These are phyloP conservation scores for Leucosticte australis DNA, from an alignment of 2,113 vertebrate genomes.

Conservation along the genomic window DNA sequence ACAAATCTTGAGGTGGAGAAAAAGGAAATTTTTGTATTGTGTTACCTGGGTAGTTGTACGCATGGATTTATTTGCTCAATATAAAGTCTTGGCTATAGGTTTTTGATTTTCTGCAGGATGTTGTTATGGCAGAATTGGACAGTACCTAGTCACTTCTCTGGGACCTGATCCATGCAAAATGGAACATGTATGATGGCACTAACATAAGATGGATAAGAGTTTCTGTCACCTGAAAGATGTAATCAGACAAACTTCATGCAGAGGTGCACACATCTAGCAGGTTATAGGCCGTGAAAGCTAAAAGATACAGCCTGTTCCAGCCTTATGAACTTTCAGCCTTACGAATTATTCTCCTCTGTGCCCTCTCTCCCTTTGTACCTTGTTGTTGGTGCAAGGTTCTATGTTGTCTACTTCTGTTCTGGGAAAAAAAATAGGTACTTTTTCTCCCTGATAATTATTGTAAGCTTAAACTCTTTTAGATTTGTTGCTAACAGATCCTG, in stretches of 20 bases:
- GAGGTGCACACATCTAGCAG: background rate
- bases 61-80: background rate
- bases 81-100: background rate
- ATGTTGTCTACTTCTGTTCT: background rate
- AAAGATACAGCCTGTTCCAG: background rate
- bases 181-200: background rate
- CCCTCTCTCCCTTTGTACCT: background rate
- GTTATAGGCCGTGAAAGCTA: background rate
- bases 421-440: background rate
- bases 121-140: background rate
- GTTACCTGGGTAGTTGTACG: background rate
- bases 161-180: background rate
- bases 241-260: background rate
- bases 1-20: background rate
- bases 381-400: background rate
- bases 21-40: background rate
- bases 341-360: background rate
- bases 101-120: background rate
- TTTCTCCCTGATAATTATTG: background rate
- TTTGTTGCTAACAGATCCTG: background rate
- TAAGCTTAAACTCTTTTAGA: background rate
- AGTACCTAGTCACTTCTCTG: background rate
- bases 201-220: background rate
- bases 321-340: background rate
- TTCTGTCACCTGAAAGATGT: background rate